phyloP scores from a whole-genome alignment of 2,888 invertebrate species.

The Mycalesis mineus region DNA sequence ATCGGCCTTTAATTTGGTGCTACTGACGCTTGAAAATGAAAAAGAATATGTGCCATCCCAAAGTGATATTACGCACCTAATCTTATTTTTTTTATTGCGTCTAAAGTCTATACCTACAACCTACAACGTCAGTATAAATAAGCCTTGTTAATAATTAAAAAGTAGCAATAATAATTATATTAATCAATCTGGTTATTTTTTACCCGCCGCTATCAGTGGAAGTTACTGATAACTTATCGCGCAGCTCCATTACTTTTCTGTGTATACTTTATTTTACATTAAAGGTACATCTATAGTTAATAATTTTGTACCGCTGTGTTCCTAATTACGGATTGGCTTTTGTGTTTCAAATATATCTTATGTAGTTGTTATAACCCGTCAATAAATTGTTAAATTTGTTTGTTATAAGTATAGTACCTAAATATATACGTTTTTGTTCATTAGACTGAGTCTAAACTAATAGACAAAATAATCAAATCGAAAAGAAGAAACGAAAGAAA shows the following conservation, averaged over 20 bases:
- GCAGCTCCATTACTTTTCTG: slow-evolving; percentile 31
- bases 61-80: too few species aligned
- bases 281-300: slow-evolving; percentile 20
- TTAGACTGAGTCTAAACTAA: too few species aligned
- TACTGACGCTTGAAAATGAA: too few species aligned
- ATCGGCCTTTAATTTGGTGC: too few species aligned
- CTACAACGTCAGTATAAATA: neutral
- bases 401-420: too few species aligned
- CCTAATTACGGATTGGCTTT: slow-evolving; percentile 21
- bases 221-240: slow-evolving; percentile 34
- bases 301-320: slow-evolving; percentile 20
- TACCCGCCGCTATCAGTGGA: slow-evolving; percentile 31
- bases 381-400: neutral
- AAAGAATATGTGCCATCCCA: too few species aligned
- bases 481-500: too few species aligned
- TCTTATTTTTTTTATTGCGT: too few species aligned
- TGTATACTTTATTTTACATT: slow-evolving; percentile 33
- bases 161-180: slow-evolving; percentile 26
- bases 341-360: slow-evolving; percentile 6
- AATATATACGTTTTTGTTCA: too few species aligned
- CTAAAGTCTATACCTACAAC: too few species aligned
- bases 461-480: too few species aligned
- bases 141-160: slow-evolving; percentile 12
- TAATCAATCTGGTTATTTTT: slow-evolving; percentile 26
- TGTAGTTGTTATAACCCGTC: slow-evolving; percentile 6